Evolutionary conservation across 53 echinoderm and acorn worm genomes (phyloP), one percentile per base, ranked within the genome.

Genomic region (Stichopus horrens): DNA sequence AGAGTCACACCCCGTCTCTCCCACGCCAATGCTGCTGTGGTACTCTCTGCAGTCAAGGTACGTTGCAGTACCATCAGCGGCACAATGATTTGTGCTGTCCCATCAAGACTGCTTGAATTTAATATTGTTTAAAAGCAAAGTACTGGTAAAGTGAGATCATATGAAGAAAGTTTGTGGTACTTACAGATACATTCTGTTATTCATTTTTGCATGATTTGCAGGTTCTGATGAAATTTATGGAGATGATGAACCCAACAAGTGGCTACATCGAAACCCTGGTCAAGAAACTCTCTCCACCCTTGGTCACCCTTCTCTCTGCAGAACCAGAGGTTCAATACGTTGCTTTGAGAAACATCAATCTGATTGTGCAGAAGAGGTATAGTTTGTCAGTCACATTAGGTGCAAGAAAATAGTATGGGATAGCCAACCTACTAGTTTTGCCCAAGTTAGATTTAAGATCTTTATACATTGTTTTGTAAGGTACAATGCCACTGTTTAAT

Each of bases 261-360:
- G 95, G 92, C 5, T 97, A 95, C 89, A 86, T 95, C 68, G 74
- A 78, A 37, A 89, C 92, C 75, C 86, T 97, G 58, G 95, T 91
- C 71, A 97, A 95, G 95, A 97, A 97, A 88, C 93, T 97, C 67
- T 92, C 97, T 23, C 97, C 97, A 4, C 97, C 97, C 60, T 88
- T 95, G 76, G 97, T 97, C 78, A 97, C 97, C 53, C 87, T 97
- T 54, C 88, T 97, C 80, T 97, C 97, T 4, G 97, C 97, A 58
- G 97, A 97, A 87, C 97, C 97, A 56, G 97, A 97, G 89, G 95
- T 97, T 37, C 97, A 97, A 86, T 97, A 97, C 65, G 97, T 97
- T 23, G 97, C 97, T 51, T 94, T 97, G 58, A 89, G 97, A 11
- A 97, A 97, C 89, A 97, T 97, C 92, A 97, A 97, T 83, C 92